Evolutionary conservation across 2,113 vertebrate genomes (phyloP), one percentile per base, ranked within the genome.

Genomic region (Canis aureus): DNA sequence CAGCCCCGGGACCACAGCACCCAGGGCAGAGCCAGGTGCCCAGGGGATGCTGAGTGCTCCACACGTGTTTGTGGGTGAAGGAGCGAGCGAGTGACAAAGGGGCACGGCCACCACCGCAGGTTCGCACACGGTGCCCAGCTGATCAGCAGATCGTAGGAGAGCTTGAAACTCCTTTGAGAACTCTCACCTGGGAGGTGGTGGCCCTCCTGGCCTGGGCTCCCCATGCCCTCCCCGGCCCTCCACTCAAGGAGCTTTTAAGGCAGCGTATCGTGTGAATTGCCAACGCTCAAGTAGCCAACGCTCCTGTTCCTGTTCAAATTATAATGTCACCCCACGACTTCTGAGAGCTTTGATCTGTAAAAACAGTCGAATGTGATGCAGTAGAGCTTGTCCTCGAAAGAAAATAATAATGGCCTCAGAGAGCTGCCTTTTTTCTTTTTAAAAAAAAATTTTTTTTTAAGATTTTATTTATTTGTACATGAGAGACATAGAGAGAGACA

Each of bases 141-240:
- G n/a, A 62, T 97, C 85, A 64, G 20, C 66, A 55, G 4, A 35
- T 82, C 32, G 49, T 8, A 12, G 57, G 62, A 89, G 32, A 32
- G 23, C 43, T 92, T 82, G 85, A 35, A 96, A 69, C 59, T 92
- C 53, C 59, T 89, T 69, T 59, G 91, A 86, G 83, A 82, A 84
- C 69, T 89, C 76, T 73, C 10, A 16, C 25, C 3, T 22, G 38
- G 35, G 19, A 91, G 17, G 8, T 35, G 57, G 29, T 35, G 59
- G 91, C 55, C 59, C 16, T 90, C 86, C 20, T 82, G 80, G 22
- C 64, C 96, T 76, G 53, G 53, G n/a, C 81, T 79, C 32, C 74
- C 17, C 8, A 55, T 51, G n/a, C 15, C 35, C 12, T 20, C 43
- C 32, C 19, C 8, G 16, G 16, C 66, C 29, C 43, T 55, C 53